phyloP scores from a whole-genome alignment of 64 coral and sea anemone species.

The Montipora foliosa region DNA sequence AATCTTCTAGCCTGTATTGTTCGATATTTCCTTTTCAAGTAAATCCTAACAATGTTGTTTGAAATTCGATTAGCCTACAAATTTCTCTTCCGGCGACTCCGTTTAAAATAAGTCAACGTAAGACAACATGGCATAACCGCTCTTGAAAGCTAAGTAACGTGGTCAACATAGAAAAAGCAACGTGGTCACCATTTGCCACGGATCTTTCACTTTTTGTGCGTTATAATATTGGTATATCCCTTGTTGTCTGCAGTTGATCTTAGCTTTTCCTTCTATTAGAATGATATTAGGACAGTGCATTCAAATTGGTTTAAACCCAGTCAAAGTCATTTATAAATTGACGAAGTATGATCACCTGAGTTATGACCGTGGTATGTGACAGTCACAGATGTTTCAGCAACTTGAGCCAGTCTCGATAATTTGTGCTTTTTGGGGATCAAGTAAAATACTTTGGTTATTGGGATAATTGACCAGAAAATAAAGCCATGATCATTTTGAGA shows the following conservation, averaged over 20 bases:
- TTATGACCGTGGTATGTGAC: too few species aligned
- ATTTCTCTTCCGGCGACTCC: constrained; percentile 2
- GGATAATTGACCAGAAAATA: too few species aligned
- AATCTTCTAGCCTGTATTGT: not conserved
- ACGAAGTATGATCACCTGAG: too few species aligned
- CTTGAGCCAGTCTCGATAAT: too few species aligned
- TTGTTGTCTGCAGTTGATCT: not conserved
- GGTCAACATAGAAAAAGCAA: too few species aligned
- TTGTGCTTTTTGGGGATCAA: too few species aligned
- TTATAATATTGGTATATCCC: not conserved
- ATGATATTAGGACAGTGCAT: not conserved
- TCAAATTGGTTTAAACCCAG: too few species aligned
- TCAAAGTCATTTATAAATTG: too few species aligned
- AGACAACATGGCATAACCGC: not conserved
- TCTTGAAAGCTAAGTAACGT: not conserved
- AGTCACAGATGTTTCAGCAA: too few species aligned
- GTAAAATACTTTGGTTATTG: too few species aligned
- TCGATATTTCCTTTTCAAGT: not conserved
- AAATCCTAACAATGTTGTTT: not conserved
- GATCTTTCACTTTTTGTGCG: not conserved
- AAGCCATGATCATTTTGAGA: too few species aligned
- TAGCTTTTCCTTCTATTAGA: not conserved
- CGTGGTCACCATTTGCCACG: not conserved
- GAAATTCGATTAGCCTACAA: not conserved
- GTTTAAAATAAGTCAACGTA: not conserved